These are phyloP conservation scores for Rattus rattus DNA, from an alignment of 2,113 vertebrate species.

Conservation along the genomic window DNA sequence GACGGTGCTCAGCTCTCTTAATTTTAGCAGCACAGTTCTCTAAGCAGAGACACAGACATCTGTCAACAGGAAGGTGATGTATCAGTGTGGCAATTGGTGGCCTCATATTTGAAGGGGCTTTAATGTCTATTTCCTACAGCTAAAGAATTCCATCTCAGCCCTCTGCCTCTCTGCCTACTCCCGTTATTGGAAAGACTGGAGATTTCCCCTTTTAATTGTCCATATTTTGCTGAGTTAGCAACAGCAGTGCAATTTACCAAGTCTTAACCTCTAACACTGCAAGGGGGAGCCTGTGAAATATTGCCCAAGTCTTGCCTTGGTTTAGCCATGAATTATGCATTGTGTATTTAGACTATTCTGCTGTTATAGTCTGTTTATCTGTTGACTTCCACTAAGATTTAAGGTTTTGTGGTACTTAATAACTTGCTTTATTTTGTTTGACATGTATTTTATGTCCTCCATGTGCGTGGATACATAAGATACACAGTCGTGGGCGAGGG, in stretches of 20 bases:
- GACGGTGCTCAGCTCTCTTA: not conserved
- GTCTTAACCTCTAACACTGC: constrained; percentile 83
- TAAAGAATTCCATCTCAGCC: not conserved
- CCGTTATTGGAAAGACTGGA: constrained; percentile 29
- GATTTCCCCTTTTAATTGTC: constrained; percentile 45
- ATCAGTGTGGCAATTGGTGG: constrained; percentile 25
- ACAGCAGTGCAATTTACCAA: constrained; percentile 78
- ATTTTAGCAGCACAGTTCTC: not conserved
- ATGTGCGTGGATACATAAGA: constrained; percentile 86
- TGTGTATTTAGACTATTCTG: constrained; percentile 87
- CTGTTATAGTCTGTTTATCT: constrained; percentile 90
- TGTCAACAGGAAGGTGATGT: constrained; percentile 39
- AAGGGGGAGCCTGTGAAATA: constrained; percentile 83
- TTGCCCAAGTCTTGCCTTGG: constrained; percentile 85
- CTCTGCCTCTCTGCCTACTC: not conserved
- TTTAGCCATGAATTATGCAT: constrained; percentile 88
- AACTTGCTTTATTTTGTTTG: constrained; percentile 91
- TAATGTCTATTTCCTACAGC: constrained; percentile 71
- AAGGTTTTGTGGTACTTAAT: constrained; percentile 88
- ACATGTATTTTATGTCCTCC: constrained; percentile 90
- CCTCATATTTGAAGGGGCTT: not conserved
- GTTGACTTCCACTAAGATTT: constrained; percentile 91
- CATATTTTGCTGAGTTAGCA: constrained; percentile 83
- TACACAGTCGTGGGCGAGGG: constrained; percentile 90
- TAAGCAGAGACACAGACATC: constrained; percentile 3